A percentile compares a stretch with the other conserved stretches of the same genome.
Evolutionary conservation across 2,888 invertebrate genomes (phyloP).

Genomic region (Timandra comae): DNA sequence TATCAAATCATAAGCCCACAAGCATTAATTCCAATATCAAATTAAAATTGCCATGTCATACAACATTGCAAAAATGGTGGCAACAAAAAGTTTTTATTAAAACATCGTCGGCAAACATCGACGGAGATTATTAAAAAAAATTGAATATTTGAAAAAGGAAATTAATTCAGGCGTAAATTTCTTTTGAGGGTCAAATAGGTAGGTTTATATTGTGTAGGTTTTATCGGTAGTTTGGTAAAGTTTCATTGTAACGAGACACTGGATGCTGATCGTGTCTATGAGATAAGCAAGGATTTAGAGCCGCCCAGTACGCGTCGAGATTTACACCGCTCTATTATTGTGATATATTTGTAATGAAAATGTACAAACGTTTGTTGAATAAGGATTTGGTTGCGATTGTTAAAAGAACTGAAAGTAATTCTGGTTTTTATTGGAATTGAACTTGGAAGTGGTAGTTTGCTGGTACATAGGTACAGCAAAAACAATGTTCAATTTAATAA

Average conservation of each 20-base stretch:
- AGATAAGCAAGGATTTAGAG: slow-evolving; percentile 28
- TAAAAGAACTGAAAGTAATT: no score
- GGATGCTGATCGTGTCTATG: slow-evolving; percentile 21
- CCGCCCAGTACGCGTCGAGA: slow-evolving; percentile 16
- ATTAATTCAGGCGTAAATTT: slow-evolving; percentile 28
- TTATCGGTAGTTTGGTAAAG: slow-evolving; percentile 19
- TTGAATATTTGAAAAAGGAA: slow-evolving; percentile 11
- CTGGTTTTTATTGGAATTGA: no score
- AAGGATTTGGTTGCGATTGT: no score
- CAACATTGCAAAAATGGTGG: slow-evolving; percentile 7
- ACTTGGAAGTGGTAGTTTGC: no score
- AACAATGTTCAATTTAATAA: no score
- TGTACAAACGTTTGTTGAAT: slow-evolving; percentile 1
- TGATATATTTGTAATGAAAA: slow-evolving; percentile 15
- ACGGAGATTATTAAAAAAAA: slow-evolving; percentile 11
- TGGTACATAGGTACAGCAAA: no score
- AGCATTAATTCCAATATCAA: neutral
- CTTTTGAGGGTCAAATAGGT: slow-evolving; percentile 20
- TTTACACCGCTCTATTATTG: slow-evolving; percentile 15
- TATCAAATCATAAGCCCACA: neutral
- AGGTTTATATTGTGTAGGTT: slow-evolving; percentile 19
- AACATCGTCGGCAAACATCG: slow-evolving; percentile 14
- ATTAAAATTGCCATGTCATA: slow-evolving; percentile 12
- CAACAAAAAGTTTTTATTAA: slow-evolving; percentile 19
- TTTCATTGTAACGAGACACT: slow-evolving; percentile 20